Base-by-base conservation (phyloP, 1,140 invertebrate species). In the Mycetomoellerius zeteki region DNA sequence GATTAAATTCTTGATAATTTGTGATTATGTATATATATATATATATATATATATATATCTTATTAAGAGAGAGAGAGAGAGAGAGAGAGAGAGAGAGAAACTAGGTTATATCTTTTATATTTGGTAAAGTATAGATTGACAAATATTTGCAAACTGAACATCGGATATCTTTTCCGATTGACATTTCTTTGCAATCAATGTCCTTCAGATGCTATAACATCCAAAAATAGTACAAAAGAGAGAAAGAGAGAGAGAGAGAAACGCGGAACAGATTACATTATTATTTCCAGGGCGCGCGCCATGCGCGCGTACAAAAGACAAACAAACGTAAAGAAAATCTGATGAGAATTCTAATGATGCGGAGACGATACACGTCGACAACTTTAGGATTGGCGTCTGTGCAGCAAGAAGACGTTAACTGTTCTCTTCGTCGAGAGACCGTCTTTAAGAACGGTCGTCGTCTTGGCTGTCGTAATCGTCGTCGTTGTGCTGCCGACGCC, bases 311-410 rank as follows among this genome's bases (percentile, higher is more conserved):
- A 27, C 43, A 27, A 43, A 65, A n/a, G 19, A 30, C 14, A 64
- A 65, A 81, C n/a, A 58, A 81, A 24, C 24, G 43, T 30, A 71
- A 84, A 73, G 24, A 24, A 88, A 69, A 69, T 69, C 30, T 14
- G 14, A 37, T 64, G 62, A 69, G 47, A 87, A 78, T 87, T 77
- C 47, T 62, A 73, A 87, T 37, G 86, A 71, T 56, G 60, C 69
- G 50, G 52, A 76, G 65, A 80, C 85, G 85, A 85, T 27, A 67
- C 76, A 71, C 75, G 90, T 43, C 86, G 87, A 91, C 90, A 91
- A 90, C 62, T 91, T 91, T 91, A 90, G 65, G 72, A 85, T 87
- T 73, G 85, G 78, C 89, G 73, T 60, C 78, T 71, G n/a, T 12
- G 19, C 14, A 50, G 6, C 33, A 60, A 86, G 54, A 52, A 81